Evolutionary conservation across 2,113 vertebrate genomes (phyloP), one percentile per base, ranked within the genome.

Genomic region (Ciconia maguari): DNA sequence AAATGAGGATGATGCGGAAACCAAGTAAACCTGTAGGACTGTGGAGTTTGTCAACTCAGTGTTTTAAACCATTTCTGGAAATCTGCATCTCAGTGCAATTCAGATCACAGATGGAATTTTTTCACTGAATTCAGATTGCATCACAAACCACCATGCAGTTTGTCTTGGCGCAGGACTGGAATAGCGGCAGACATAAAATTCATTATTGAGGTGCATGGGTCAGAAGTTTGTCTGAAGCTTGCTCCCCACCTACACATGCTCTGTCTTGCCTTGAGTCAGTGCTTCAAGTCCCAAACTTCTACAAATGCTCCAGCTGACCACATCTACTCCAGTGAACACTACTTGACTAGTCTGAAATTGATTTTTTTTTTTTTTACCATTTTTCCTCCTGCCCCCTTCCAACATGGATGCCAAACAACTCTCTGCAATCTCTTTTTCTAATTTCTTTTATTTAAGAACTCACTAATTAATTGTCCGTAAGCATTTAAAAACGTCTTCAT

Each of bases 11-110:
- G 86, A 87, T 80, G 93, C 83, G 79, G 80, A 94, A 97, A 87
- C 87, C 61, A 83, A 96, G 92, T 93, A 90, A 96, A 94, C 76
- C 62, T 61, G 32, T 81, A 94, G 87, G 83, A 96, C 81, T 83
- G 78, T 85, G 87, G 93, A 96, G 82, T 95, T 89, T 87, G 58
- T 77, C 75, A 82, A 36, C 93, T 88, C 20, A 1, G 65, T 83
- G 71, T 94, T 90, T 85, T 86, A 82, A 95, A 84, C 6, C 94
- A 69, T 87, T 93, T 55, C 94, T 96, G 96, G 95, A 97, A 94
- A 62, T 78, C 82, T 90, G 54, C 90, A 83, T 90, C 95, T 93
- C 76, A 57, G 70, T 97, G 81, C 90, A 94, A 79, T 94, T 96
- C 92, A 74, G 82, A 77, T 92, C 62, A 84, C 84, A 68, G 78